These are phyloP conservation scores for Theristus sp. DNA, from an alignment of 2,888 invertebrate species.

Conservation along the genomic window DNA sequence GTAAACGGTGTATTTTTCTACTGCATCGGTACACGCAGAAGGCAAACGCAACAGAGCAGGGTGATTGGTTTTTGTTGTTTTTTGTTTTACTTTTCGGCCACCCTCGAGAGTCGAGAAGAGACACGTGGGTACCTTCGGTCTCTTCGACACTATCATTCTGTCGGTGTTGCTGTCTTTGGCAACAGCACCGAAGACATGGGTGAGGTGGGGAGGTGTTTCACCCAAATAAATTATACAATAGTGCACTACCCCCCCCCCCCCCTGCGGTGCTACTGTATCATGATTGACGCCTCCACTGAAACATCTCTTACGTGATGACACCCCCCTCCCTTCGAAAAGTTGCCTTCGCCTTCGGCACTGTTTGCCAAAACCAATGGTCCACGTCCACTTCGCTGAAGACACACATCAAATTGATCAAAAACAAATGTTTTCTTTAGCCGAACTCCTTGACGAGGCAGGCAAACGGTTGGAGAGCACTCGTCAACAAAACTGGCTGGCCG, in stretches of 20 bases:
- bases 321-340: no score
- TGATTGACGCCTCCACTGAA: no score
- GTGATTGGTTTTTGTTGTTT: neutral
- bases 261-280: no score
- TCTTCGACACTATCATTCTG: neutral
- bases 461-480: neutral
- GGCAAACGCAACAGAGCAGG: neutral
- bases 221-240: no score
- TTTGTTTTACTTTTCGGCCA: neutral
- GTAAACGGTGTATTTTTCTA: slow-evolving; percentile 68
- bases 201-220: no score
- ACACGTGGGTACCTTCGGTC: neutral
- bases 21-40: slow-evolving; percentile 48
- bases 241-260: neutral
- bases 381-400: no score
- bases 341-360: no score
- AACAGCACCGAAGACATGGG: neutral
- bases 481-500: neutral
- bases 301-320: no score
- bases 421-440: no score
- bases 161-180: neutral
- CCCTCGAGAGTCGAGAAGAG: no score
- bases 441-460: neutral
- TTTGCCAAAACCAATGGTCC: no score
- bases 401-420: no score